These are phyloP conservation scores for Montipora capitata DNA, from an alignment of 92 coral and sea anemone genomes.

Conservation along the genomic window DNA sequence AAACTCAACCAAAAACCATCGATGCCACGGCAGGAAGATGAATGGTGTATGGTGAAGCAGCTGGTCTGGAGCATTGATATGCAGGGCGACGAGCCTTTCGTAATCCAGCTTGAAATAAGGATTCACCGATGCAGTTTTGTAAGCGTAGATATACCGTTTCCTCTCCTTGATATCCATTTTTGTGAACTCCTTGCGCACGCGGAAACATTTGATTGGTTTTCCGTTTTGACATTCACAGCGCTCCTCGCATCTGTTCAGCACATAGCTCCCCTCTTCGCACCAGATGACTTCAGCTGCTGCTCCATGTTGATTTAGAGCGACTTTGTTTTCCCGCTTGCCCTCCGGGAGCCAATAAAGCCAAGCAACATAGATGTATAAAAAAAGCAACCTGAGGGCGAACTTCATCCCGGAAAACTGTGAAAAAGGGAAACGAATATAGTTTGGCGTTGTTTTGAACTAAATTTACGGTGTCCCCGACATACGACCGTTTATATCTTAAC, in stretches of 20 bases:
- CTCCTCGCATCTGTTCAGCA: conserved; percentile 32
- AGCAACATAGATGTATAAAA: neutral
- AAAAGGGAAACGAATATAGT: no score
- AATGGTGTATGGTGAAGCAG: conserved; percentile 56
- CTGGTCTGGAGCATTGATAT: neutral
- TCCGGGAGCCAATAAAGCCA: neutral
- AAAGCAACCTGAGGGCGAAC: neutral
- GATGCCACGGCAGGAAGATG: conserved; percentile 73
- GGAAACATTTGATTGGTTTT: conserved; percentile 12
- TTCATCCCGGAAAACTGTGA: neutral
- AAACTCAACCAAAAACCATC: conserved; percentile 61
- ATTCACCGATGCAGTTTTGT: conserved; percentile 4
- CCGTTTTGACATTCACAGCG: conserved; percentile 35
- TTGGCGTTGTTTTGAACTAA: no score
- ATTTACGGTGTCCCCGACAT: no score
- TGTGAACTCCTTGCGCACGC: conserved; percentile 31
- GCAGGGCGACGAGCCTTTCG: conserved; percentile 9
- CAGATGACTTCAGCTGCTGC: neutral
- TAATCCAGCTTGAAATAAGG: neutral
- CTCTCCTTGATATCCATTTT: conserved; percentile 8
- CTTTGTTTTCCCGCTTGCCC: neutral
- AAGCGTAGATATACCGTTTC: conserved; percentile 18
- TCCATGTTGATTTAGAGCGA: neutral
- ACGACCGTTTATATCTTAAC: no score
- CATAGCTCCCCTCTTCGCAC: conserved; percentile 33